Evolutionary conservation across 2,113 vertebrate genomes (phyloP).

Genomic region (Haemorhous mexicanus): DNA sequence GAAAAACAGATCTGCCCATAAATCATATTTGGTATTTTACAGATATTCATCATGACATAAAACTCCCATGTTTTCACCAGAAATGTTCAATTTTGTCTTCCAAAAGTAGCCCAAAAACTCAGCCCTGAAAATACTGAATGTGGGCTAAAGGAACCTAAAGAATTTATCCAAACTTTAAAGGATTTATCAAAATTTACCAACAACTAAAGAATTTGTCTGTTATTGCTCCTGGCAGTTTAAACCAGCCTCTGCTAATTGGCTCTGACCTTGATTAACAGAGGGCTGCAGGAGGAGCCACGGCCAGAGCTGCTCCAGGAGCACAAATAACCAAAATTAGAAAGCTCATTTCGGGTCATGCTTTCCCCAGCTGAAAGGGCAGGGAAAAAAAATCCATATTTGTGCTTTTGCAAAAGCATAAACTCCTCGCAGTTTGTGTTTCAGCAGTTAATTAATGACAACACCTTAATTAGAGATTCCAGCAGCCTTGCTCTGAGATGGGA

Average conservation of each 20-base stretch:
- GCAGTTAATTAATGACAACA: slow-evolving; percentile 42
- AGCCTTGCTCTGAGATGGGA: neutral
- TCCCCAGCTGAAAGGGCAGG: neutral
- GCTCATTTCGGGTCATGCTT: neutral
- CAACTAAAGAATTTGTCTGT: neutral
- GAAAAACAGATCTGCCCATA: neutral
- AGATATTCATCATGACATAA: neutral
- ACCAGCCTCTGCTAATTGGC: neutral
- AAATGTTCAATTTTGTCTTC: neutral
- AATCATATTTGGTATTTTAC: neutral
- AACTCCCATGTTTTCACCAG: neutral
- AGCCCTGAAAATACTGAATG: neutral
- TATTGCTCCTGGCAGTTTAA: neutral
- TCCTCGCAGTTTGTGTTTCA: neutral
- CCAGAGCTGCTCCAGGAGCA: neutral
- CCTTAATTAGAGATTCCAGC: neutral
- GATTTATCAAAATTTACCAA: neutral
- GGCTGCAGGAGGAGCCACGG: neutral
- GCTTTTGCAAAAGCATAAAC: neutral
- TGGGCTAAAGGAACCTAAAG: neutral
- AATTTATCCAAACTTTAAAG: neutral
- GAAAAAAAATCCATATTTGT: neutral
- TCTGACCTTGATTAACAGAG: neutral
- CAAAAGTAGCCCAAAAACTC: neutral
- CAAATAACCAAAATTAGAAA: neutral